Conservation (phyloP, 2,797 vertebrate genomes). For the Parauchenoglanis punctatus region DNA sequence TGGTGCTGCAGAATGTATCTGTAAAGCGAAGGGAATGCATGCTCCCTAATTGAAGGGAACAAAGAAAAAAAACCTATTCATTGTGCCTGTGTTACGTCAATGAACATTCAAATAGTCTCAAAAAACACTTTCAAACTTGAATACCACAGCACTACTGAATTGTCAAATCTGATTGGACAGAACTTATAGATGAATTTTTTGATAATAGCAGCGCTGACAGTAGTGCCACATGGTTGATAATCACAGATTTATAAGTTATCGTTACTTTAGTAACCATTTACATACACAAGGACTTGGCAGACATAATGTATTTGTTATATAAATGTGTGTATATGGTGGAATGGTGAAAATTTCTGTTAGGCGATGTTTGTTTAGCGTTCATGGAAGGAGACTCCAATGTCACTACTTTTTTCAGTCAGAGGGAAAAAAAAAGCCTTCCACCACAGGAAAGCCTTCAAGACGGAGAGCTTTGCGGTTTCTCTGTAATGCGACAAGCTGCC, state of each 20-base stretch:
- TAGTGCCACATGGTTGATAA: neutral
- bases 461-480: neutral
- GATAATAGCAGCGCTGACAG: neutral
- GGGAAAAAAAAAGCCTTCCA: conserved; percentile 17
- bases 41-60: conserved; percentile 27
- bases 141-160: neutral
- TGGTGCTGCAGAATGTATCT: conserved; percentile 63
- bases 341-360: neutral
- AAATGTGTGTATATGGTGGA: no score
- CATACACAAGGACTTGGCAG: neutral
- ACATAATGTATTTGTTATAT: neutral
- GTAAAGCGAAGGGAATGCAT: conserved; percentile 67
- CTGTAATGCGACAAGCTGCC: neutral
- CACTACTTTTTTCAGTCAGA: neutral
- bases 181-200: neutral
- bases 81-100: neutral
- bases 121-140: neutral
- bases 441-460: conserved; percentile 11
- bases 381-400: neutral
- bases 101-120: neutral
- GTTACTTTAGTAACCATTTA: neutral
- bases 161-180: neutral
- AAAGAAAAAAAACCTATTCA: neutral
- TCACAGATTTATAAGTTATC: neutral
- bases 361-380: neutral